Evolutionary conservation across 2,797 vertebrate genomes (phyloP).

Genomic region (Sebastolobus alascanus): DNA sequence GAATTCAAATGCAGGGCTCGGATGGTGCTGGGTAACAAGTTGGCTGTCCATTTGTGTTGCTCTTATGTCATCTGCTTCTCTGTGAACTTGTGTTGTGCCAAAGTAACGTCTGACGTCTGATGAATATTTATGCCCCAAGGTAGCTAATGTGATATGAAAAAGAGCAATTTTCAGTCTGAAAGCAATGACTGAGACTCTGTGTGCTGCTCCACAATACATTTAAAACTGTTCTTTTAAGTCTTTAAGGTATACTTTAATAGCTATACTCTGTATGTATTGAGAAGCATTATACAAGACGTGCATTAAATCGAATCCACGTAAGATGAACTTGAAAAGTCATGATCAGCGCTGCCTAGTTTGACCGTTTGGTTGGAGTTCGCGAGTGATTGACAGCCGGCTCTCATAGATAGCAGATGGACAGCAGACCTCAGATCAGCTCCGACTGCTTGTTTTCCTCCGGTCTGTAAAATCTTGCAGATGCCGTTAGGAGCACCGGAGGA

Average conservation of each 20-base stretch:
- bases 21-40: slow-evolving; percentile 39
- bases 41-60: slow-evolving; percentile 32
- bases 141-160: slow-evolving; percentile 40
- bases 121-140: slow-evolving; percentile 55
- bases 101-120: slow-evolving; percentile 22
- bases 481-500: too few relatives aligned
- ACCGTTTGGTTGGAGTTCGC: too few relatives aligned
- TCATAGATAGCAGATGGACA: too few relatives aligned
- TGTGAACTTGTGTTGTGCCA: slow-evolving; percentile 30
- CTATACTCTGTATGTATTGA: not conserved
- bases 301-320: not conserved
- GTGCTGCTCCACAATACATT: not conserved
- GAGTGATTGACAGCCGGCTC: too few relatives aligned
- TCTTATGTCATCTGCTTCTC: slow-evolving; percentile 32
- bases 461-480: too few relatives aligned
- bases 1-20: slow-evolving; percentile 41
- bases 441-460: too few relatives aligned
- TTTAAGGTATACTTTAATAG: not conserved
- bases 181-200: not conserved
- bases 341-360: too few relatives aligned
- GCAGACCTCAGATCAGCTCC: too few relatives aligned
- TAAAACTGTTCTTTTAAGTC: not conserved
- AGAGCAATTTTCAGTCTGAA: not conserved
- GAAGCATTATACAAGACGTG: not conserved
- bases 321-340: not conserved